These are phyloP conservation scores for Gambelia wislizenii DNA, from an alignment of 2,797 vertebrate species.

Conservation along the genomic window DNA sequence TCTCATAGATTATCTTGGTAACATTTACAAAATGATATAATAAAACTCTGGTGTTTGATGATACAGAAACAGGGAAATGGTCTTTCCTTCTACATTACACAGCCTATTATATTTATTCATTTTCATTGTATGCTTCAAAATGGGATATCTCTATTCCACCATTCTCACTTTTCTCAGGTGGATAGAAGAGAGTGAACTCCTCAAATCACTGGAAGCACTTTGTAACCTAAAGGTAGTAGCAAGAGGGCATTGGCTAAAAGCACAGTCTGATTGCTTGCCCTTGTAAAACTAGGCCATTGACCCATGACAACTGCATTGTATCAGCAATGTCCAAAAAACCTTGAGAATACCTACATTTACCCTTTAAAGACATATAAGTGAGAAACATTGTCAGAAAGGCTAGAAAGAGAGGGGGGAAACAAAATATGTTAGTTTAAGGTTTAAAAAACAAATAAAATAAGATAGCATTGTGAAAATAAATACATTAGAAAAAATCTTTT, in stretches of 20 bases:
- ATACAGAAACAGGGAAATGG: background rate
- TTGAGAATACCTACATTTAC: background rate
- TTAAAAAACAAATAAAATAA: background rate
- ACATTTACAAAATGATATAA: background rate
- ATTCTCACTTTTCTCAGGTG: background rate
- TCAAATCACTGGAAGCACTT: background rate
- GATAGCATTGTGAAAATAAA: background rate
- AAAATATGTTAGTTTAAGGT: background rate
- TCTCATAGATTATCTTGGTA: background rate
- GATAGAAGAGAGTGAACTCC: background rate
- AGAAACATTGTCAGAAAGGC: background rate
- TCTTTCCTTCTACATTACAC: background rate
- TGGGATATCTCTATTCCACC: too few species aligned
- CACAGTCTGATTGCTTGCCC: constrained; percentile 5
- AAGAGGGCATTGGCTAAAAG: constrained; percentile 1
- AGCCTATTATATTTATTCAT: background rate
- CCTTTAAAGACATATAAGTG: background rate
- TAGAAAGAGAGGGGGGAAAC: too few species aligned
- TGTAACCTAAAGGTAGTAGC: background rate
- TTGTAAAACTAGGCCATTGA: constrained; percentile 2
- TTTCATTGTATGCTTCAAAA: background rate
- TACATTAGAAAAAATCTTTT: background rate
- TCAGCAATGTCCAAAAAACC: background rate
- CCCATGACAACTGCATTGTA: background rate
- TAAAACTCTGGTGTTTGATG: background rate